Base-by-base conservation (phyloP, 2,797 vertebrate genomes). In the Sylvia borin region DNA sequence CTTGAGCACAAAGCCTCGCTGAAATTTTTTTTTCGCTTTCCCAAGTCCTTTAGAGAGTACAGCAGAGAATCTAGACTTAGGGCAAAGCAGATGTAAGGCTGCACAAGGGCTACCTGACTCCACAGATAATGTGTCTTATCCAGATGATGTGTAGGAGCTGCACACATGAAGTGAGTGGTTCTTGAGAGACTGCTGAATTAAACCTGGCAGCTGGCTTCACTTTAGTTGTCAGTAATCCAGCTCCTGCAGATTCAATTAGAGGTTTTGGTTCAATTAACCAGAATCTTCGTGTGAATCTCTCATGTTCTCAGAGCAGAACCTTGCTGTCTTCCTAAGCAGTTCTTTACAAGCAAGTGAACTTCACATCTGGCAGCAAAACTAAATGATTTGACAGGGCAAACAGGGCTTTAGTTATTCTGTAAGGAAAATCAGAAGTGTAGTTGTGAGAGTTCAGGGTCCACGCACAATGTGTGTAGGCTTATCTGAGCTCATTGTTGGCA, bases 161-260 rank as follows among this genome's bases (percentile, higher is more conserved):
- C 50, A 61, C 42, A 74, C 21, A 31, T 2, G 4, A 65, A 83
- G 25, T 61, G 50, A 83, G 25, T 45, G n/a, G 31, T 55, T 85
- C 66, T 48, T 76, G 81, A 70, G 53, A 85, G 57, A 61, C 50
- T 74, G 53, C 27, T 89, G 91, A 93, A 94, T 89, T 92, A 85
- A 95, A 93, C 61, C 78, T 89, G 84, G 75, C 92, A 91, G 38
- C 53, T 91, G 74, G 60, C 83, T 79, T 87, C 65, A 61, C 60
- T 91, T 85, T 65, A 85, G 29, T 32, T 87, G 71, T 91, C 92
- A 85, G 57, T 85, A 85, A 89, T 93, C 86, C 74, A 92, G 58
- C 32, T 87, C 80, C 67, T 92, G 79, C 48, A 92, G 80, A 92
- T 94, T 94, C 83, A 95, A 61, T 97, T 91, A 96, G 60, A 74